Conservation (phyloP, 1,140 invertebrate genomes). For the Temnothorax nylanderi region DNA sequence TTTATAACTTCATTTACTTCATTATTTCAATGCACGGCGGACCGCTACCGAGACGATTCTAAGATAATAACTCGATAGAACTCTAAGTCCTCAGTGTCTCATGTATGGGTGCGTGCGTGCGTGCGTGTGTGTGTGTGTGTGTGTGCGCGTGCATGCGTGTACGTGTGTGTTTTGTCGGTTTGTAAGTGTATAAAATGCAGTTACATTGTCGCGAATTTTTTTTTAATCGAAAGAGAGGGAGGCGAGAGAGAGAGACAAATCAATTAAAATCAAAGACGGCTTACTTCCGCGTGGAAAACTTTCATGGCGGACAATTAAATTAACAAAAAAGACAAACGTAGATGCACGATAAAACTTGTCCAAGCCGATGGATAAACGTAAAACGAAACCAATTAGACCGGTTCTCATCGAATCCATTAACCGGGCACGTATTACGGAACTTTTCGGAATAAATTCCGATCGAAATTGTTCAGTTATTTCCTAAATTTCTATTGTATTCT, state of each 20-base stretch:
- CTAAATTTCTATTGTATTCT: no score
- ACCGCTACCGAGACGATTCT: constrained; percentile 64
- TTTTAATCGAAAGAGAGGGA: constrained; percentile 4
- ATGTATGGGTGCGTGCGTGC: neutral
- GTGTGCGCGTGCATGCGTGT: neutral
- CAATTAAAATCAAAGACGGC: neutral
- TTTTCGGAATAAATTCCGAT: no score
- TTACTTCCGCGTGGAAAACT: neutral
- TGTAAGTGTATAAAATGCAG: constrained; percentile 43
- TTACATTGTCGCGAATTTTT: constrained; percentile 35
- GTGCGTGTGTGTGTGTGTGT: neutral
- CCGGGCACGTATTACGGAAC: no score
- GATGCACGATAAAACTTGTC: constrained; percentile 4
- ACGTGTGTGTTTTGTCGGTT: neutral
- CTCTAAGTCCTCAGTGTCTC: constrained; percentile 34
- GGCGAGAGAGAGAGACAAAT: constrained; percentile 1
- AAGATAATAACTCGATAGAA: constrained; percentile 59
- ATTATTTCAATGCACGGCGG: constrained; percentile 67
- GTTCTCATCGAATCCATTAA: neutral
- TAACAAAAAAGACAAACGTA: neutral
- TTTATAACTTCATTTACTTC: constrained; percentile 74
- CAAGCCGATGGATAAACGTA: neutral
- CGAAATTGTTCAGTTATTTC: no score
- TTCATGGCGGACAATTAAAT: neutral
- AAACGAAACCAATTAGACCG: neutral